Evolutionary conservation across 2,888 invertebrate genomes (phyloP).

Genomic region (Ashinkailepas kermadecensis): DNA sequence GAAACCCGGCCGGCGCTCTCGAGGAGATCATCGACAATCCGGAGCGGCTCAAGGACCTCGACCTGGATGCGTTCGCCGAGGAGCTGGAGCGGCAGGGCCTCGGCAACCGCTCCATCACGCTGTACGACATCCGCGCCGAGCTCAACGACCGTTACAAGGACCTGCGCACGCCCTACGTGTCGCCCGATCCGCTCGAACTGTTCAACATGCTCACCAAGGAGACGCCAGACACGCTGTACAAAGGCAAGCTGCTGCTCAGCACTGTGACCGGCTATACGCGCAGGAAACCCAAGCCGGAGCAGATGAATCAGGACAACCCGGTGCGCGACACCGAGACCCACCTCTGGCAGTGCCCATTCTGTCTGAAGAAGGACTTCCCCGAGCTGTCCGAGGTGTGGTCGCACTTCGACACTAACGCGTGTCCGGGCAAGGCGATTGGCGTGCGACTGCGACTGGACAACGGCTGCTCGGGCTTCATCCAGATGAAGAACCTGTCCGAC

Average conservation of each 20-base stretch:
- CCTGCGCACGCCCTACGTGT: conserved; percentile 64
- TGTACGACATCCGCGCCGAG: conserved; percentile 95
- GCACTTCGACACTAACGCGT: conserved; percentile 85
- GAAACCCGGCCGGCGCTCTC: conserved; percentile 88
- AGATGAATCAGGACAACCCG: conserved; percentile 91
- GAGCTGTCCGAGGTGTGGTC: conserved; percentile 97
- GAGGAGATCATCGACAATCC: conserved; percentile 86
- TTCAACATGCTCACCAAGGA: conserved; percentile 96
- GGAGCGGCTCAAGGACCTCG: conserved; percentile 62
- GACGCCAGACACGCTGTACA: conserved; percentile 85
- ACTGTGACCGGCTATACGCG: conserved; percentile 72
- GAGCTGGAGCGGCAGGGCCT: conserved; percentile 79
- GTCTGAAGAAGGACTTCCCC: conserved; percentile 89
- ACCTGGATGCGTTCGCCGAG: conserved; percentile 96
- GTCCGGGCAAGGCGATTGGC: conserved; percentile 92
- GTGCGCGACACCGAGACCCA: conserved; percentile 89
- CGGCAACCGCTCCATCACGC: conserved; percentile 63
- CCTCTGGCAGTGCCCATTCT: conserved; percentile 96
- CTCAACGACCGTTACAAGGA: conserved; percentile 90
- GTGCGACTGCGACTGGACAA: conserved; percentile 85
- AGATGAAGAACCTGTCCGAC: conserved; percentile 78
- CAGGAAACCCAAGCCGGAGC: conserved; percentile 82
- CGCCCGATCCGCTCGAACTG: conserved; percentile 74
- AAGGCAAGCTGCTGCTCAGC: conserved; percentile 77
- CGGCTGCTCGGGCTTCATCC: conserved; percentile 60